Evolutionary conservation across 2,113 vertebrate species (phyloP), one percentile per base, ranked within the genome.

Genomic region (Echinops telfairi): DNA sequence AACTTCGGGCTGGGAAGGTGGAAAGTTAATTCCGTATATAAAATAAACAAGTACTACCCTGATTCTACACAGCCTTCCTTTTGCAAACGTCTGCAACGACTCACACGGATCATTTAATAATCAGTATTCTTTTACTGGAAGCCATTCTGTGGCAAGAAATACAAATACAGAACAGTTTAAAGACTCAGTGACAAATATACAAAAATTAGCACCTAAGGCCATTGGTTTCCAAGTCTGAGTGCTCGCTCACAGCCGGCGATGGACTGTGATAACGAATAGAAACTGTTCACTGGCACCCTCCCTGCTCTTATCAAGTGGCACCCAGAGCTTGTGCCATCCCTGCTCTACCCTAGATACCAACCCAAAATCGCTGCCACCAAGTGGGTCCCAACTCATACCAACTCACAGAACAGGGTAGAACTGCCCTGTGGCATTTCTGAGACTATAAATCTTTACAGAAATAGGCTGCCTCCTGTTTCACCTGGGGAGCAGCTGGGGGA

Each of bases 11-110:
- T 38, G 14, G 22, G 17, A 85, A 94, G 36, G 40, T 77, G 70
- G 75, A 47, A 89, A 83, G 75, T 90, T 36, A 83, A 91, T 33
- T 96, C 82, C 60, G 83, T 86, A 95, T 88, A 57, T 78, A 91
- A 93, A 95, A 89, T 80, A 89, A 88, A 95, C 64, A 91, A 31
- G 40, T 47, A 85, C 73, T 86, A 85, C n/a, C 82, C 93, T 88
- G 36, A 93, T 91, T 90, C 38, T 57, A 70, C 23, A 31, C 9
- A 19, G 22, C 15, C 10, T 83, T 23, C 64, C 40, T 75, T 71
- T 62, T 79, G 29, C 78, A 88, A 88, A 93, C 92, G 40, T 53
- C 47, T 23, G 31, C 62, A 85, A 57, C 36, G 43, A 60, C 81
- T 83, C 62, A 79, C 9, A 2, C 6, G 0, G 68, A 40, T 43